Conservation (phyloP, 2,888 invertebrate species). For the Polyommatus iphigenia region DNA sequence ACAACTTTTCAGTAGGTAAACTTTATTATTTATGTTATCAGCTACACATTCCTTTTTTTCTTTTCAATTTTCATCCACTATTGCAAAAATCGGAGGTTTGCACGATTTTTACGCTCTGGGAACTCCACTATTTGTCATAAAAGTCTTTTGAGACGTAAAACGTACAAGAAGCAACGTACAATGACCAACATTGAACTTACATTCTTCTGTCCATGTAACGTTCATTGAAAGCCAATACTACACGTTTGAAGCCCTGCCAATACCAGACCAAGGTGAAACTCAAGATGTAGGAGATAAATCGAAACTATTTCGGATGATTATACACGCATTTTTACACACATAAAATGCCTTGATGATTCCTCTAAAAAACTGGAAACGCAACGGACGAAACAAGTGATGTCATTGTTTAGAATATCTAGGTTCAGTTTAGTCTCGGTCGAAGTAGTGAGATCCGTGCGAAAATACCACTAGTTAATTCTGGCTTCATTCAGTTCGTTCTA, state of each 20-base stretch:
- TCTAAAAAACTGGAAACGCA: background rate
- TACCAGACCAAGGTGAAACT: constrained; percentile 35
- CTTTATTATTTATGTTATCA: too few species aligned
- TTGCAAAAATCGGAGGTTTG: too few species aligned
- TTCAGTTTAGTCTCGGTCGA: background rate
- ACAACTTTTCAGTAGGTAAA: too few species aligned
- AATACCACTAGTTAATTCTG: background rate
- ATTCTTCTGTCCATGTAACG: background rate
- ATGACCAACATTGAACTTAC: background rate
- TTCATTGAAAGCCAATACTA: constrained; percentile 30
- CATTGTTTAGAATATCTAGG: background rate
- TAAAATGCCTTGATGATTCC: constrained; percentile 46
- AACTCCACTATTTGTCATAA: too few species aligned
- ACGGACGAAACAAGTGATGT: background rate
- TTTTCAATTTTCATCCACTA: too few species aligned
- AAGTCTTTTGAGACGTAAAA: too few species aligned
- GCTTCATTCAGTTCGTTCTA: background rate
- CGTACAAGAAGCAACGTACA: too few species aligned
- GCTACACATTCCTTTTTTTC: too few species aligned
- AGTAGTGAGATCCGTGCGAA: constrained; percentile 5
- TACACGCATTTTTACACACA: constrained; percentile 13
- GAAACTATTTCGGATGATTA: constrained; percentile 33
- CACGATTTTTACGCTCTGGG: too few species aligned
- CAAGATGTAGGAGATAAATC: constrained; percentile 30
- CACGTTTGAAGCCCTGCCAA: constrained; percentile 38